A percentile compares a stretch with the other conserved stretches of the same genome.
Evolutionary conservation across 2,113 vertebrate genomes (phyloP).

Genomic region (Macheiramphus alcinus): DNA sequence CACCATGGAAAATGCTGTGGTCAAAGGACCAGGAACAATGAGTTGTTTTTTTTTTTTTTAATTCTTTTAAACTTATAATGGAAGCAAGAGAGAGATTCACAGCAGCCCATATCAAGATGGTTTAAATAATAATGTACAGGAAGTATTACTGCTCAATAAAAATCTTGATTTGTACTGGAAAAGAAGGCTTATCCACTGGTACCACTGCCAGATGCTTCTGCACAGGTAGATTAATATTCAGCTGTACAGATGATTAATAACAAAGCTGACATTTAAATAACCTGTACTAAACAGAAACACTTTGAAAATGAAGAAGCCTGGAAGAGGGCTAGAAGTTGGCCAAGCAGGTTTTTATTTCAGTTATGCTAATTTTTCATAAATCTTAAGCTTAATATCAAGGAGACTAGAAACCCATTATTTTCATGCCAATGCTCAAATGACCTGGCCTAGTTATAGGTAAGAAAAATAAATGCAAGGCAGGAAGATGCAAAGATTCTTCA

Average conservation of each 20-base stretch:
- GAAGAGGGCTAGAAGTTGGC: not conserved
- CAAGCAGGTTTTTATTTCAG: not conserved
- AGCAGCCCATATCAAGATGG: not conserved
- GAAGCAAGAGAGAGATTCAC: not conserved
- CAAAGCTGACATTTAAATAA: not conserved
- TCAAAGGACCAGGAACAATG: not conserved
- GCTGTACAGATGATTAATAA: not conserved
- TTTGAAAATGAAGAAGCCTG: not conserved
- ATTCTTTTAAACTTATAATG: not conserved
- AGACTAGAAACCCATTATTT: not conserved
- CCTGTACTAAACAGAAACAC: not conserved
- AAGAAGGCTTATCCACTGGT: not conserved
- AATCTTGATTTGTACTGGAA: not conserved
- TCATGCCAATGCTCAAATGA: not conserved
- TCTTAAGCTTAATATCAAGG: not conserved
- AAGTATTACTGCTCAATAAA: not conserved
- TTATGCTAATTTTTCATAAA: not conserved
- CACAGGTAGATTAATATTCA: not conserved
- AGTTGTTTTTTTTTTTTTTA: not conserved
- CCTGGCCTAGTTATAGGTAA: not conserved
- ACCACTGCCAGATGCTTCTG: not conserved
- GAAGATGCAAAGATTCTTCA: not conserved
- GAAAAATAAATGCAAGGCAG: not conserved
- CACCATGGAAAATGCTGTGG: not conserved
- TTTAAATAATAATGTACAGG: not conserved